Base-by-base conservation (phyloP, 2,888 invertebrate genomes). In the Xanthia togata region DNA sequence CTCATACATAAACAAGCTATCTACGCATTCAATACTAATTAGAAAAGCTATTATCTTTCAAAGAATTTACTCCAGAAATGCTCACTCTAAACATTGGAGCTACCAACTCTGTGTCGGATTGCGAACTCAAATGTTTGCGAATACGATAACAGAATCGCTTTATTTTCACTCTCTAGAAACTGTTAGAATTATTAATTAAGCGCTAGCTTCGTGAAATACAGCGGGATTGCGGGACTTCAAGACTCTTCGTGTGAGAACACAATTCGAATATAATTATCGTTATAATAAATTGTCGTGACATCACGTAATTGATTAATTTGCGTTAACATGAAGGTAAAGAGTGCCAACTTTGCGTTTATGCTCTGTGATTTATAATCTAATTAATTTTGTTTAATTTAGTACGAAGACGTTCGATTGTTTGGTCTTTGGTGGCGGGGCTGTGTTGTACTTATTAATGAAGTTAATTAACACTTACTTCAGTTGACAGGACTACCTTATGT, bases 71-170 rank as follows among this genome's bases (percentile, higher is more conserved):
- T 41, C 64, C 47, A 59, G 31, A 76, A 53, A 63, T 55, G 69
- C 71, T 72, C 72, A 62, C 62, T 78, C 67, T 76, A 79, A 76
- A 73, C 73, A 71, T 69, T 59, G 44, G 44, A 41, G 41, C 53
- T 70, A 53, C 47, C 57, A 73, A 68, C 71, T 76, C 73, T n/a
- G 78, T 79, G 82, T 76, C 74, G 80, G 81, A 88, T 76, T 89
- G 89, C 87, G 70, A 83, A 89, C 88, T 91, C 89, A 90, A 93
- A 90, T 91, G 92, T 92, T 93, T 89, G 89, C 88, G 84, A 90
- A 92, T 89, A 91, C 89, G 92, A 93, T 93, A 93, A 91, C 92
- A 90, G 89, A 91, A 92, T 91, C 86, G 91, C 93, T 91, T 92
- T 92, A 93, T 93, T 93, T 91, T 85, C 86, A 83, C 78, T 83